phyloP scores from a whole-genome alignment of 2,797 vertebrate genomes.

The Aselliscus stoliczkanus region DNA sequence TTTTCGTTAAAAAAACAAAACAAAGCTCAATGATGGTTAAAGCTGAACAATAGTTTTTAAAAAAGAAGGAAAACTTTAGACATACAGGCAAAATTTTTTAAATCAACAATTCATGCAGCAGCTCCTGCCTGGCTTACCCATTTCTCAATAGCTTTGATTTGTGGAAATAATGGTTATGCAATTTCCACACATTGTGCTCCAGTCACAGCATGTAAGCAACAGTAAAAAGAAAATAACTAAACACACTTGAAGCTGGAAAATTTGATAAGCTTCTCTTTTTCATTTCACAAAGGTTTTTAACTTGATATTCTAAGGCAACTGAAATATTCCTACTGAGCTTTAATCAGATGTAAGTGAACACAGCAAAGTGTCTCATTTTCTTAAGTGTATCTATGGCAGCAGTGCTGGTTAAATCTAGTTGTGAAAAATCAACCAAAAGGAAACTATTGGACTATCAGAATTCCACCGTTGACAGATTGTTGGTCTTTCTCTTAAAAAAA shows the following conservation, averaged over 20 bases:
- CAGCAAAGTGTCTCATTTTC: neutral
- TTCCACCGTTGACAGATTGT: conserved; percentile 44
- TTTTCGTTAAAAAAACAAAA: conserved; percentile 3
- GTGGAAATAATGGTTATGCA: conserved; percentile 41
- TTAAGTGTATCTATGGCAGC: neutral
- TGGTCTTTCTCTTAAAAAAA: conserved; percentile 21
- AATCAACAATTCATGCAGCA: neutral
- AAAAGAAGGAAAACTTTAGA: neutral
- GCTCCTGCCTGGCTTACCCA: neutral
- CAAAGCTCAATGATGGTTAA: neutral
- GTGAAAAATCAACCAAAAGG: conserved; percentile 33
- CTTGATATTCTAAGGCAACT: neutral
- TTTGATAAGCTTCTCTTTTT: conserved; percentile 45
- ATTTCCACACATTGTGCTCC: conserved; percentile 54
- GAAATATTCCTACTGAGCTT: neutral
- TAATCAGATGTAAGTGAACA: neutral
- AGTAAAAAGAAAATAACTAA: conserved; percentile 25
- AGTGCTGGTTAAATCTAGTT: neutral
- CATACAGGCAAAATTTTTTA: neutral
- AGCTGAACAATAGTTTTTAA: neutral
- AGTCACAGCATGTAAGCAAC: conserved; percentile 26
- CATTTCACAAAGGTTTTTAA: conserved; percentile 15
- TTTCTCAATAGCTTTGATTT: conserved; percentile 49
- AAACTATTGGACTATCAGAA: neutral
- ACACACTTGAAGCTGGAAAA: neutral